Evolutionary conservation across 2,888 invertebrate species (phyloP).

Genomic region (Neocrepidodera transversa): DNA sequence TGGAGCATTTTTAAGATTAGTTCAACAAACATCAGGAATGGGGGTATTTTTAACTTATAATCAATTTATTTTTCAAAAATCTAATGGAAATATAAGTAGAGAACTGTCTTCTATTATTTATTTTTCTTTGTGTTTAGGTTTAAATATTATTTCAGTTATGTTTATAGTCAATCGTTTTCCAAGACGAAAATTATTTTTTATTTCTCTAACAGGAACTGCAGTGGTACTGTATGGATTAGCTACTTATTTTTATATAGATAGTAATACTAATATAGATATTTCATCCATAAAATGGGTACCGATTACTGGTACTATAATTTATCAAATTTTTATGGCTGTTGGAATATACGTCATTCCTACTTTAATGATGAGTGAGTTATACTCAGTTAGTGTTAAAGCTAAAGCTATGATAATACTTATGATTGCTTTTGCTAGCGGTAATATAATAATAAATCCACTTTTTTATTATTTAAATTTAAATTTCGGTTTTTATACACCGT

Average conservation of each 20-base stretch:
- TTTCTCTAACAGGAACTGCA: conserved; percentile 40
- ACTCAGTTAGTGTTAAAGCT: conserved; percentile 46
- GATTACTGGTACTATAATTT: conserved; percentile 45
- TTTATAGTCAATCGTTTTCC: conserved; percentile 46
- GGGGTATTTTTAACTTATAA: conserved; percentile 48
- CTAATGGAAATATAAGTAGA: conserved; percentile 50
- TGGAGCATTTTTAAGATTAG: conserved; percentile 47
- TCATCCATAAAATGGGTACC: conserved; percentile 47
- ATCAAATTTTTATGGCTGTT: conserved; percentile 26
- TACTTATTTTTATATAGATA: conserved; percentile 48
- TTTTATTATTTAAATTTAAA: conserved; percentile 48
- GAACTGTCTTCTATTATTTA: conserved; percentile 50
- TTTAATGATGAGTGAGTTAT: conserved; percentile 47
- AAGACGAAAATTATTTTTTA: conserved; percentile 45
- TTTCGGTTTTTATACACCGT: conserved; percentile 48
- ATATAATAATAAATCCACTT: conserved; percentile 45
- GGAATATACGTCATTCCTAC: conserved; percentile 48
- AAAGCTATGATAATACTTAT: conserved; percentile 45
- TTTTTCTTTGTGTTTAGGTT: conserved; percentile 39
- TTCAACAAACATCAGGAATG: conserved; percentile 52
- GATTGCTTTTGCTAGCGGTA: conserved; percentile 44
- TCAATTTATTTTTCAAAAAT: conserved; percentile 52
- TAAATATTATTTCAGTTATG: conserved; percentile 5
- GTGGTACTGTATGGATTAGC: conserved; percentile 42
- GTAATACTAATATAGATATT: conserved; percentile 37